Evolutionary conservation across 2,113 vertebrate species (phyloP).

Genomic region (Limanda limanda): DNA sequence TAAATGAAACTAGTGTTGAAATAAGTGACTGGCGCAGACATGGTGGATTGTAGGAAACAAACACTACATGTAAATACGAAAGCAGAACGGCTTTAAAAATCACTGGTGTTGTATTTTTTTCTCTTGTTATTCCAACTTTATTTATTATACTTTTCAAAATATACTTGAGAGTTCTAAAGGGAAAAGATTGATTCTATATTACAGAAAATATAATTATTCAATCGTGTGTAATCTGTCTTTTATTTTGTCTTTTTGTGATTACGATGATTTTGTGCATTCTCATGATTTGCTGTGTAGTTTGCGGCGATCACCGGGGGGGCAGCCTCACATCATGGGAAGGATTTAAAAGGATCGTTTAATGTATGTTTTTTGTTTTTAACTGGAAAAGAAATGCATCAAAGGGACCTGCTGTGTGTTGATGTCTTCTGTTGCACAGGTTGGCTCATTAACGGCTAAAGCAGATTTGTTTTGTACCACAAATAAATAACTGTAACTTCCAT

Average conservation of each 20-base stretch:
- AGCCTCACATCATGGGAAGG: neutral
- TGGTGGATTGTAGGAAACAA: neutral
- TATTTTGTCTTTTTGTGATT: neutral
- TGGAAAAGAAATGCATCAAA: conserved; percentile 5
- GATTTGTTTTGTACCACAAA: neutral
- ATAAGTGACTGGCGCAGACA: neutral
- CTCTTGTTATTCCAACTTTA: conserved; percentile 18
- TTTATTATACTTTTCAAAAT: conserved; percentile 33
- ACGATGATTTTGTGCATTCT: conserved; percentile 4
- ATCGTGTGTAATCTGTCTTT: neutral
- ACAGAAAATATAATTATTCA: conserved; percentile 1
- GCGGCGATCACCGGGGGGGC: neutral
- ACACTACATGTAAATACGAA: conserved; percentile 33
- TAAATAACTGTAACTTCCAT: neutral
- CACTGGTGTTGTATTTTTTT: neutral
- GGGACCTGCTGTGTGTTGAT: neutral
- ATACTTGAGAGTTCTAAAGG: conserved; percentile 20
- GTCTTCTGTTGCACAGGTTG: neutral
- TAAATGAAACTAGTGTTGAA: neutral
- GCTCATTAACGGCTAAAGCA: neutral
- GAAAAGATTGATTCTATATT: neutral
- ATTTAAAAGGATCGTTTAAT: neutral
- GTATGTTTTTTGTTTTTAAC: conserved; percentile 9
- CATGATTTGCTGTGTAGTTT: neutral
- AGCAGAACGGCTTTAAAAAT: conserved; percentile 7